A percentile compares a stretch with the other conserved stretches of the same genome.
phyloP scores from a whole-genome alignment of 2,113 vertebrate species.

The Lichenostomus cassidix region DNA sequence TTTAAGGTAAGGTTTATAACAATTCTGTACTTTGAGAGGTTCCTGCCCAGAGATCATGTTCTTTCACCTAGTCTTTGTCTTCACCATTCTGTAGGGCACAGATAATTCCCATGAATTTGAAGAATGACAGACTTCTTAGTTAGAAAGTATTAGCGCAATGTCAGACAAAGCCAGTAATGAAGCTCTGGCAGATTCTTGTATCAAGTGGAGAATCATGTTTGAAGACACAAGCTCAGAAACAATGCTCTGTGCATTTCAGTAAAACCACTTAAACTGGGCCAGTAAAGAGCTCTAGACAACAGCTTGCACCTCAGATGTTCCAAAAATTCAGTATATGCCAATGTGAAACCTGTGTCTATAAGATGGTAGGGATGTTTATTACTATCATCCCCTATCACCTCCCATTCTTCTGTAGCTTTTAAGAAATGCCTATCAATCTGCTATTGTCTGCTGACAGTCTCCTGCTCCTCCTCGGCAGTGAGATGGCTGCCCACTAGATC shows the following conservation, averaged over 20 bases:
- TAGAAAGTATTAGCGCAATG: background rate
- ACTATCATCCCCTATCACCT: background rate
- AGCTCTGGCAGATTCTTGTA: background rate
- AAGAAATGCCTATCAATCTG: background rate
- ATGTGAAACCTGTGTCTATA: background rate
- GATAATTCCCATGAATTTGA: background rate
- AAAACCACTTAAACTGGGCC: background rate
- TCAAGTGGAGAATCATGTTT: background rate
- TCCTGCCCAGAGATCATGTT: background rate
- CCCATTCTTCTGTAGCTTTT: background rate
- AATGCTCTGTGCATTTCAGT: background rate
- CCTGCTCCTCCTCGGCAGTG: background rate
- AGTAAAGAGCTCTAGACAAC: background rate
- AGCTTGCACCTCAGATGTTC: background rate
- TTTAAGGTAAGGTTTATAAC: background rate
- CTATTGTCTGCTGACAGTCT: background rate
- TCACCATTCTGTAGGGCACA: background rate
- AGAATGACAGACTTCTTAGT: background rate
- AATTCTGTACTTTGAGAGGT: background rate
- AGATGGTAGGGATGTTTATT: background rate
- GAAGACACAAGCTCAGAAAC: background rate
- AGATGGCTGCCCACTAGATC: background rate
- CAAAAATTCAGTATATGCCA: fast-evolving
- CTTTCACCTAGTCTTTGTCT: background rate
- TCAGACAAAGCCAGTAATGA: background rate